These are phyloP conservation scores for Synchiropus splendidus DNA, from an alignment of 2,113 vertebrate species.

Conservation along the genomic window DNA sequence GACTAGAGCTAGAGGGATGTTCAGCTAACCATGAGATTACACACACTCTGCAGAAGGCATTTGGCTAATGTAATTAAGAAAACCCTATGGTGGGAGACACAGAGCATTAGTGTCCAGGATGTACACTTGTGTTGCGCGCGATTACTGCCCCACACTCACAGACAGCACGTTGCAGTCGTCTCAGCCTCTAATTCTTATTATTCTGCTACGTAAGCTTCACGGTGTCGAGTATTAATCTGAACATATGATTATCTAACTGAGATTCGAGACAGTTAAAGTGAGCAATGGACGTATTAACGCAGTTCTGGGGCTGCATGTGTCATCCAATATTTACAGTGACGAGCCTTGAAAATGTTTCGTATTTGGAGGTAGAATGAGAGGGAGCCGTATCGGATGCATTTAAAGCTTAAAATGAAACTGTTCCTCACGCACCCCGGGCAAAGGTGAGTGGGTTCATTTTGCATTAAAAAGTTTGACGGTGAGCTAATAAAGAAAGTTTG, in stretches of 20 bases:
- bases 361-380: too few species aligned
- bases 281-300: too few species aligned
- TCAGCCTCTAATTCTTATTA: conserved; percentile 4
- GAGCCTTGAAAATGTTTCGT: too few species aligned
- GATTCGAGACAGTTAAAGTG: neutral
- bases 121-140: conserved; percentile 30
- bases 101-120: conserved; percentile 59
- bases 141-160: conserved; percentile 18
- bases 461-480: too few species aligned
- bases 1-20: conserved; percentile 45
- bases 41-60: conserved; percentile 56
- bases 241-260: conserved; percentile 12
- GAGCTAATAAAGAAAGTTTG: too few species aligned
- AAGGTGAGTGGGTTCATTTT: too few species aligned
- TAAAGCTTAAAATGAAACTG: too few species aligned
- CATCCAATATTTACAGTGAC: too few species aligned
- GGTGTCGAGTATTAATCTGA: conserved; percentile 10
- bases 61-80: conserved; percentile 71
- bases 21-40: conserved; percentile 66
- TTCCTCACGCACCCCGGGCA: too few species aligned
- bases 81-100: conserved; percentile 66
- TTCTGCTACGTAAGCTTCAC: conserved; percentile 1
- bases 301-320: too few species aligned
- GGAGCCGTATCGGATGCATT: too few species aligned
- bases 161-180: conserved; percentile 14